phyloP scores from a whole-genome alignment of 37 sponge, comb jelly and placozoan genomes.

The Eunapius fragilis region DNA sequence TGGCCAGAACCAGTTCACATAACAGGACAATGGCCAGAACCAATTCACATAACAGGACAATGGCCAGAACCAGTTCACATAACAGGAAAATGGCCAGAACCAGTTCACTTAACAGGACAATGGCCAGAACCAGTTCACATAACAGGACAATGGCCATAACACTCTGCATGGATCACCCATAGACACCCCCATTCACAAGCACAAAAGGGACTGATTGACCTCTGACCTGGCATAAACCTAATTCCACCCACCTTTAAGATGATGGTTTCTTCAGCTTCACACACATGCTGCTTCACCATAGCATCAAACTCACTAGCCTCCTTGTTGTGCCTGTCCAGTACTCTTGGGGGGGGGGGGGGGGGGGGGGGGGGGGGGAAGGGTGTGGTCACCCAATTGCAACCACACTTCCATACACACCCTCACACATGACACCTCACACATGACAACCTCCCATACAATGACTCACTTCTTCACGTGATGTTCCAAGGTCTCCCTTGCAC shows the following conservation, averaged over 20 bases:
- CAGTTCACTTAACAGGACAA: too few relatives aligned
- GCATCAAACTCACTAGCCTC: slow-evolving; percentile 55
- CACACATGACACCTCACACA: not conserved
- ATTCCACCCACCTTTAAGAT: slow-evolving; percentile 27
- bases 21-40: too few relatives aligned
- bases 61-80: too few relatives aligned
- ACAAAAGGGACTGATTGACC: not conserved
- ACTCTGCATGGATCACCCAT: not conserved
- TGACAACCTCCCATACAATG: not conserved
- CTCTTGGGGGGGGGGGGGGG: slow-evolving; percentile 20
- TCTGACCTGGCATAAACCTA: not conserved
- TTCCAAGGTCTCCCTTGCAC: slow-evolving; percentile 25
- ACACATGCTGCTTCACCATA: slow-evolving; percentile 34
- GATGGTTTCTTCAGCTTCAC: slow-evolving; percentile 15
- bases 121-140: too few relatives aligned
- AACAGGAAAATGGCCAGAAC: too few relatives aligned
- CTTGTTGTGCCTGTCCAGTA: slow-evolving; percentile 35
- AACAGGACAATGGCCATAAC: too few relatives aligned
- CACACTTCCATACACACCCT: not conserved
- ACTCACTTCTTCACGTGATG: slow-evolving; percentile 37
- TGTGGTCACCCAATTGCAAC: not conserved
- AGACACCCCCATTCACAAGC: slow-evolving; percentile 7
- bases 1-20: too few relatives aligned
- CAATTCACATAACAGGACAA: too few relatives aligned
- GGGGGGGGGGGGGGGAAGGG: too few relatives aligned